A percentile compares a stretch with the other conserved stretches of the same genome.
phyloP scores from a whole-genome alignment of 2,797 vertebrate species.

The Phyllotis vaccarum region DNA sequence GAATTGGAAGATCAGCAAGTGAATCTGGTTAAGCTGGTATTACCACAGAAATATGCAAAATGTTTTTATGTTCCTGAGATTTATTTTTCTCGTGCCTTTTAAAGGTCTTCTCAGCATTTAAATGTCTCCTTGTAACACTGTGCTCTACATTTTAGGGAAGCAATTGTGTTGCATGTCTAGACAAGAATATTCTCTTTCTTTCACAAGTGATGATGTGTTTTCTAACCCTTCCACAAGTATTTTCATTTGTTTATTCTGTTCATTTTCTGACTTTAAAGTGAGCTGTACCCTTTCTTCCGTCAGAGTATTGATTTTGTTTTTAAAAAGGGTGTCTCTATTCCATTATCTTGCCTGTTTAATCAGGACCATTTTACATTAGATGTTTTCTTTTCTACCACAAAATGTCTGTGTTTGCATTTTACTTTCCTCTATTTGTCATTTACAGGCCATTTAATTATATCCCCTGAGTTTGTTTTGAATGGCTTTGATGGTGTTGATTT shows the following conservation, averaged over 20 bases:
- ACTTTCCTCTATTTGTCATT: constrained; percentile 36
- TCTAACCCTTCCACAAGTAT: not conserved
- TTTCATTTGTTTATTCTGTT: not conserved
- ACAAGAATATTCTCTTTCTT: not conserved
- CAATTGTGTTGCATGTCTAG: not conserved
- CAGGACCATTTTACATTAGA: constrained; percentile 43
- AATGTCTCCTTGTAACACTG: not conserved
- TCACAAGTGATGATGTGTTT: constrained; percentile 46
- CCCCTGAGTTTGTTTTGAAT: constrained; percentile 59
- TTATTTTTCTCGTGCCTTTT: not conserved
- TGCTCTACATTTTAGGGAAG: not conserved
- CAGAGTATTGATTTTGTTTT: constrained; percentile 67
- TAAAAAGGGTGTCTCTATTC: constrained; percentile 51
- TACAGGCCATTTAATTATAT: constrained; percentile 48
- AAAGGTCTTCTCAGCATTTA: not conserved
- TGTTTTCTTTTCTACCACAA: not conserved
- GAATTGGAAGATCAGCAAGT: not conserved
- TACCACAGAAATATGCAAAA: no score
- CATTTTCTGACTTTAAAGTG: constrained; percentile 60
- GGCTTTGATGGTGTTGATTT: constrained; percentile 36
- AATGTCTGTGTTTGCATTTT: constrained; percentile 58
- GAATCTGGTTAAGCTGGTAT: not conserved
- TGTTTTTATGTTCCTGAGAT: not conserved
- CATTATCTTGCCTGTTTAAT: constrained; percentile 39
- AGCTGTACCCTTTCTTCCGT: not conserved